A percentile compares a stretch with the other conserved stretches of the same genome.
phyloP scores from a whole-genome alignment of 2,797 vertebrate species.

The Picus viridis region DNA sequence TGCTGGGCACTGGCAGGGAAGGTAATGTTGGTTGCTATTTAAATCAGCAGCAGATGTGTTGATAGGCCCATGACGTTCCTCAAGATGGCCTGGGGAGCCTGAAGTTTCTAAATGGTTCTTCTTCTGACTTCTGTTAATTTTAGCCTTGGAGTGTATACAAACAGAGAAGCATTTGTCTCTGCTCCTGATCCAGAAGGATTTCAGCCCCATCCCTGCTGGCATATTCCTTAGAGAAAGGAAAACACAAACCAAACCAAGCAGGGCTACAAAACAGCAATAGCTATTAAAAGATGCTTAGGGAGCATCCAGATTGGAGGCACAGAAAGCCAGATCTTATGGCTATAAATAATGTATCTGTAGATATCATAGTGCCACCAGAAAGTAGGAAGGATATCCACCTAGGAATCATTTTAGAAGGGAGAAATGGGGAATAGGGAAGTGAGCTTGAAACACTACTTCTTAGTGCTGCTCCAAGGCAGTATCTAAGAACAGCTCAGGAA shows the following conservation, averaged over 20 bases:
- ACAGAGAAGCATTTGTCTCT: conserved; percentile 33
- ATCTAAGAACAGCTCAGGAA: not conserved
- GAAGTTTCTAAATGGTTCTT: not conserved
- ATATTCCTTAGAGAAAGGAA: not conserved
- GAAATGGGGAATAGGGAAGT: not conserved
- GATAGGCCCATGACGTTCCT: not conserved
- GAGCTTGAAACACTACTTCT: not conserved
- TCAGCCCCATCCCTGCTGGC: conserved; percentile 10
- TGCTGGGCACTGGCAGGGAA: not conserved
- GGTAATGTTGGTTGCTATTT: not conserved
- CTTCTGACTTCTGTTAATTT: conserved; percentile 36
- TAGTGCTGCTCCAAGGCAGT: not conserved
- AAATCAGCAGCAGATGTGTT: not conserved
- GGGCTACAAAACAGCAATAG: not conserved
- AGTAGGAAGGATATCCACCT: not conserved
- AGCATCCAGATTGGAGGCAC: not conserved
- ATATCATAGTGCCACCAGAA: not conserved
- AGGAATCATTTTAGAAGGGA: not conserved
- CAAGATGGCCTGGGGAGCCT: conserved; percentile 22
- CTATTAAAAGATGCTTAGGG: conserved; percentile 21
- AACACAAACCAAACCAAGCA: not conserved
- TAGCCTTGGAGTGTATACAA: conserved; percentile 56
- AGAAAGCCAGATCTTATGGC: not conserved
- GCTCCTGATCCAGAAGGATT: conserved; percentile 33
- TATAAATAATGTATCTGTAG: not conserved